Evolutionary conservation across 2,888 invertebrate genomes (phyloP).

Genomic region (Rhimphoctona megacephalus): DNA sequence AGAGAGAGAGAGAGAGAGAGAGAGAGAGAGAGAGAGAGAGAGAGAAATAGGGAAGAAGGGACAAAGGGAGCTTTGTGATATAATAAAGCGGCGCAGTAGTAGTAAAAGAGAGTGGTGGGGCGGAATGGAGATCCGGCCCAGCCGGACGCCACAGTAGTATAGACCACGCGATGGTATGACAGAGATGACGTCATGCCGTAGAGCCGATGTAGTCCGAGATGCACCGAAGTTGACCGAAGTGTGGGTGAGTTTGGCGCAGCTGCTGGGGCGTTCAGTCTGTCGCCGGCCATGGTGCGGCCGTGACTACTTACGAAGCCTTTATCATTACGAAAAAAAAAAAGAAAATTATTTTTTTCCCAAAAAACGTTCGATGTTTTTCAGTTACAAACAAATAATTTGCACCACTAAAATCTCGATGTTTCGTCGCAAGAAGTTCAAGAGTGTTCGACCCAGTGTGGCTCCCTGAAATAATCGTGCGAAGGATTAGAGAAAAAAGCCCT

Average conservation of each 20-base stretch:
- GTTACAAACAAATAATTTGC: not conserved
- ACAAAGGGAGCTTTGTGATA: conserved; percentile 16
- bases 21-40: conserved; percentile 28
- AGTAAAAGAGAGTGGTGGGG: conserved; percentile 54
- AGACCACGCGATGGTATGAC: conserved; percentile 83
- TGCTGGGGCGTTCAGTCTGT: conserved; percentile 79
- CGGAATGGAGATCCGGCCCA: conserved; percentile 63
- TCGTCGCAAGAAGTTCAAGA: conserved; percentile 39
- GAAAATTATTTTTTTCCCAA: not conserved
- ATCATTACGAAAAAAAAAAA: conserved; percentile 20
- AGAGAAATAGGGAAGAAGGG: conserved; percentile 14
- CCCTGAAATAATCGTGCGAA: conserved; percentile 15
- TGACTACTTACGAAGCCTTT: conserved; percentile 59
- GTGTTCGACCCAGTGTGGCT: conserved; percentile 1
- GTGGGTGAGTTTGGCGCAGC: conserved; percentile 71
- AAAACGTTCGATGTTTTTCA: conserved; percentile 7
- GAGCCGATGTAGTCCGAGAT: conserved; percentile 72
- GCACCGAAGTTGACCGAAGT: conserved; percentile 76
- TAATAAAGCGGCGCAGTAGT: conserved; percentile 60
- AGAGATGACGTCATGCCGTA: conserved; percentile 80
- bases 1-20: conserved; percentile 29
- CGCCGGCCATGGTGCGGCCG: conserved; percentile 76
- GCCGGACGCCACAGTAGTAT: conserved; percentile 81
- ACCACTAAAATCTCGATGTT: conserved; percentile 30
- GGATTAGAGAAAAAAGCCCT: conserved; percentile 4